Conservation (phyloP, 2,888 invertebrate species). For the Andrena minutula region DNA sequence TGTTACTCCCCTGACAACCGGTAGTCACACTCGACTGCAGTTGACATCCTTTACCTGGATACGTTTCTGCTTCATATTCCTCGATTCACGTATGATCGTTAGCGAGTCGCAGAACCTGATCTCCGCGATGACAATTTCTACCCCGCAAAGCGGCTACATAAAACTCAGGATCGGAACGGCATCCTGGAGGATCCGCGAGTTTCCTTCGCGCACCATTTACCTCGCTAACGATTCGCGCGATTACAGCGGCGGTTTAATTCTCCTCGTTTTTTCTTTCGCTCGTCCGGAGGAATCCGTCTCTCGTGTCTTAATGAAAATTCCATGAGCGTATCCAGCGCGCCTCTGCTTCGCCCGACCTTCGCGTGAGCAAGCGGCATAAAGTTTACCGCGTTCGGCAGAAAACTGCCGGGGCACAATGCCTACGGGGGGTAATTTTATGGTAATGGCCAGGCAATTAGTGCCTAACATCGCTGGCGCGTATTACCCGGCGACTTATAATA, state of each 20-base stretch:
- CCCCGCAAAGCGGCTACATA: slow-evolving; percentile 9
- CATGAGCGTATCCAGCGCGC: neutral
- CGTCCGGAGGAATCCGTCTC: neutral
- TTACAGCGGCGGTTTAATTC: slow-evolving; percentile 15
- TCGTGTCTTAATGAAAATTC: neutral
- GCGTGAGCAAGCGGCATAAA: neutral
- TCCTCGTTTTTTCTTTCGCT: neutral
- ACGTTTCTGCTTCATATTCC: slow-evolving; percentile 54
- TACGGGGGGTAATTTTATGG: slow-evolving; percentile 35
- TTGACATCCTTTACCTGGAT: slow-evolving; percentile 68
- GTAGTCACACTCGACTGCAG: slow-evolving; percentile 72
- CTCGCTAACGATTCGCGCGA: slow-evolving; percentile 49
- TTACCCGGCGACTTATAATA: slow-evolving; percentile 47
- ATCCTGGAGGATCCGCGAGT: slow-evolving; percentile 18
- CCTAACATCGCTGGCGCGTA: slow-evolving; percentile 43
- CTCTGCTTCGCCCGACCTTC: slow-evolving; percentile 4
- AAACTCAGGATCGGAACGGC: slow-evolving; percentile 19
- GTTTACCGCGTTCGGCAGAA: neutral
- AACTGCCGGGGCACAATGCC: slow-evolving; percentile 20
- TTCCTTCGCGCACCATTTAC: slow-evolving; percentile 56
- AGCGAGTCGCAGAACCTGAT: slow-evolving; percentile 59
- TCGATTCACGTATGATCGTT: slow-evolving; percentile 61
- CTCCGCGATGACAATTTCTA: slow-evolving; percentile 61
- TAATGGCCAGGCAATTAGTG: slow-evolving; percentile 49
- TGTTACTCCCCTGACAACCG: slow-evolving; percentile 66